A percentile compares a stretch with the other conserved stretches of the same genome.
Evolutionary conservation across 2,888 invertebrate genomes (phyloP).

Genomic region (Gymnosoma rotundatum): DNA sequence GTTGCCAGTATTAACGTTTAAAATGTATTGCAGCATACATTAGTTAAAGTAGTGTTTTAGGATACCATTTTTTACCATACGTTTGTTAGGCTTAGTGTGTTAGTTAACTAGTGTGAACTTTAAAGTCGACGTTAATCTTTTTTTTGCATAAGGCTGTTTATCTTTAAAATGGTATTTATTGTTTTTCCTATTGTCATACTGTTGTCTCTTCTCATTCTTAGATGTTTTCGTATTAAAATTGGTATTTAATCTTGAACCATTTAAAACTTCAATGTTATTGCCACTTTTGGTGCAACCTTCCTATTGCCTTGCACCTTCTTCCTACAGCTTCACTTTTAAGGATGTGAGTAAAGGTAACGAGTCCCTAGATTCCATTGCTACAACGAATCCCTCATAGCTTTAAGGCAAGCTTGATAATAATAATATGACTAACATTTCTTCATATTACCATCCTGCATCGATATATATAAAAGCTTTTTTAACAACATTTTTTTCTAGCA

Average conservation of each 20-base stretch:
- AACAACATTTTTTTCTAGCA: constrained; percentile 18
- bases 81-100: no score
- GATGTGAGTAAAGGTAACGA: constrained; percentile 21
- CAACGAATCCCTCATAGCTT: neutral
- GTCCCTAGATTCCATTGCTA: constrained; percentile 68
- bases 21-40: no score
- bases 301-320: constrained; percentile 44
- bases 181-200: neutral
- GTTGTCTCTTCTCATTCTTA: neutral
- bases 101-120: no score
- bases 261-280: constrained; percentile 11
- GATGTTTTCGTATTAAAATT: neutral
- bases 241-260: constrained; percentile 3
- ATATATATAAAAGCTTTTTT: constrained; percentile 42
- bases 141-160: no score
- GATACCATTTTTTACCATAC: no score
- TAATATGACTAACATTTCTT: constrained; percentile 58
- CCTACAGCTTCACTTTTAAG: constrained; percentile 47
- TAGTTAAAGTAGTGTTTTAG: no score
- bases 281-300: constrained; percentile 9
- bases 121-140: no score
- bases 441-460: constrained; percentile 27
- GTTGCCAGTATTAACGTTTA: no score
- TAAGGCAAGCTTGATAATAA: constrained; percentile 67
- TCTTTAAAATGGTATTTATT: neutral